Evolutionary conservation across 1,140 invertebrate genomes (phyloP).

Genomic region (Magallana angulata): DNA sequence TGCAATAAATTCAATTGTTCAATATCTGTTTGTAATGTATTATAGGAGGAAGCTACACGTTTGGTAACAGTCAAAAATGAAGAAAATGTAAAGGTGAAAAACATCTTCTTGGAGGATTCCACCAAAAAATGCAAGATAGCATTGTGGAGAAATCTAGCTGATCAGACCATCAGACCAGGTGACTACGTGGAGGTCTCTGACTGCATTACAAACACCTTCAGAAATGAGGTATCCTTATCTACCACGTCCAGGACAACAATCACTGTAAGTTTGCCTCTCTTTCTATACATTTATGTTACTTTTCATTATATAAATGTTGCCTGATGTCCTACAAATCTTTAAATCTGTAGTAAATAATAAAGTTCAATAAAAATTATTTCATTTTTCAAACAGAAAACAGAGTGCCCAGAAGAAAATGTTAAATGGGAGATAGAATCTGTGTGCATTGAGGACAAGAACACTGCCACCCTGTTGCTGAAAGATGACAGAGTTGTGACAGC

Average conservation of each 20-base stretch:
- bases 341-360: too few relatives aligned
- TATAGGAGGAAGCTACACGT: not conserved
- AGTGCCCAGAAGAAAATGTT: too few relatives aligned
- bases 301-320: too few relatives aligned
- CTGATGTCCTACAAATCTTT: too few relatives aligned
- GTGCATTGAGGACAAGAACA: too few relatives aligned
- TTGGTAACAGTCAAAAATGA: not conserved
- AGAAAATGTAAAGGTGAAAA: not conserved
- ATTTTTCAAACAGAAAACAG: too few relatives aligned
- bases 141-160: not conserved
- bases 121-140: constrained; percentile 15
- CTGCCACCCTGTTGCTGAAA: too few relatives aligned
- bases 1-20: too few relatives aligned
- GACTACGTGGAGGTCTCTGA: constrained; percentile 40
- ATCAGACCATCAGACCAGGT: constrained; percentile 12
- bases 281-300: too few relatives aligned
- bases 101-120: not conserved
- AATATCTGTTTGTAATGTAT: not conserved
- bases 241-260: constrained; percentile 18
- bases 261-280: not conserved
- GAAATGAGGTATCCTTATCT: constrained; percentile 1
- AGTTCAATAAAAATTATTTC: too few relatives aligned
- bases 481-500: too few relatives aligned
- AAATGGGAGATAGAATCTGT: too few relatives aligned
- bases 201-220: not conserved